These are phyloP conservation scores for Polymixis lichenea DNA, from an alignment of 2,888 invertebrate genomes.

Conservation along the genomic window DNA sequence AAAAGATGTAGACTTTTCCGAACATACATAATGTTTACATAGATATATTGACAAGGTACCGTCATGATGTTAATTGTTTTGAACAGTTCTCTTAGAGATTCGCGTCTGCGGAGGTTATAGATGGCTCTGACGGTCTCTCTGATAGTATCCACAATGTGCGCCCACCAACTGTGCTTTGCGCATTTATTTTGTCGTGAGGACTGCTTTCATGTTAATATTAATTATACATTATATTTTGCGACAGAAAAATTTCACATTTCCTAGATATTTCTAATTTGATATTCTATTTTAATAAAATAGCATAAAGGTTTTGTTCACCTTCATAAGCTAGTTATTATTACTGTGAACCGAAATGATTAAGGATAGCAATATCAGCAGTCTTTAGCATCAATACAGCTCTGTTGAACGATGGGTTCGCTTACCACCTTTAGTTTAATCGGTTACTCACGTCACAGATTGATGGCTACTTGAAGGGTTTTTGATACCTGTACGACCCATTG, in stretches of 20 bases:
- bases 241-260: background rate
- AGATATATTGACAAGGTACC: too few relatives aligned
- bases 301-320: background rate
- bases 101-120: too few relatives aligned
- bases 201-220: background rate
- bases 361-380: background rate
- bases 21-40: too few relatives aligned
- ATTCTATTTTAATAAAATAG: too few relatives aligned
- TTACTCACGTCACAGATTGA: conserved; percentile 15
- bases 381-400: conserved; percentile 20
- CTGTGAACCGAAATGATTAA: conserved; percentile 15
- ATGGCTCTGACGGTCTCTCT: too few relatives aligned
- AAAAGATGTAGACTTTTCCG: too few relatives aligned
- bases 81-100: too few relatives aligned
- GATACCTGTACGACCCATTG: conserved; percentile 26
- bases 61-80: too few relatives aligned
- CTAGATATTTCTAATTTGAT: too few relatives aligned
- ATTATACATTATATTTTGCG: background rate
- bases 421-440: conserved; percentile 33
- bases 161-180: background rate
- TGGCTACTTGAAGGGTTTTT: conserved; percentile 12
- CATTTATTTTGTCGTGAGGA: background rate
- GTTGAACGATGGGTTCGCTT: conserved; percentile 33
- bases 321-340: background rate
- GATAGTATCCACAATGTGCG: too few relatives aligned